Evolutionary conservation across 2,888 invertebrate genomes (phyloP), one percentile per base, ranked within the genome.

Genomic region (Volucella inflata): DNA sequence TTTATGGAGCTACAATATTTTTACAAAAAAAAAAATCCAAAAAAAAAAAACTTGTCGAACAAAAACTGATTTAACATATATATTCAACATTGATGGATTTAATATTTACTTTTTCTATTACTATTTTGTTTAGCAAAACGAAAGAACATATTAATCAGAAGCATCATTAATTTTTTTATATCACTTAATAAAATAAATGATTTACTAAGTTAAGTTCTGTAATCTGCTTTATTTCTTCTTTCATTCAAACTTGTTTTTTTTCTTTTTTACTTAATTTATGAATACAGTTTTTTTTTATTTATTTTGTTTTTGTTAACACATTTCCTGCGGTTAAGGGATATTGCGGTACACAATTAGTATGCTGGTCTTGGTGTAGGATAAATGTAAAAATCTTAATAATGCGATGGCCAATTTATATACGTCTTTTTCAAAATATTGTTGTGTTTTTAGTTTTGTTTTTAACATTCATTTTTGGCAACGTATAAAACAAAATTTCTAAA

Each of bases 81-180:
- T 53, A 42, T 64, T 55, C n/a, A 67, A 38, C 12, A 42, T 50
- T 30, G 44, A 16, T 68, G 21, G 38, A 16, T 71, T 77, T 77
- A 4, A 46, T 59, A 2, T 72, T 55, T 68, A n/a, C 62, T 14
- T 60, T 72, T 82, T 40, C 30, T 75, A 17, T 79, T 42, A 74
- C 8, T 68, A 62, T 71, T 85, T 78, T 57, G 53, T 78, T 78
- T 67, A 51, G 76, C 57, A 59, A 87, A 87, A 81, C 76, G 68
- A 70, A 84, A 78, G 70, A 82, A 85, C 75, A 85, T 80, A 81
- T 85, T 85, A 85, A 85, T 85, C 85, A 85, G 85, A 85, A 85
- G 85, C 85, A 85, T 85, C 85, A 80, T 80, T 75, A 44, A 65
- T 46, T 74, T 75, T 67, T 80, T 38, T 71, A 82, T 57, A 59